Percentiles rank a stretch among this genome's conserved stretches.
Conservation (phyloP, 2,113 vertebrate genomes). For the Bombycilla garrulus region DNA sequence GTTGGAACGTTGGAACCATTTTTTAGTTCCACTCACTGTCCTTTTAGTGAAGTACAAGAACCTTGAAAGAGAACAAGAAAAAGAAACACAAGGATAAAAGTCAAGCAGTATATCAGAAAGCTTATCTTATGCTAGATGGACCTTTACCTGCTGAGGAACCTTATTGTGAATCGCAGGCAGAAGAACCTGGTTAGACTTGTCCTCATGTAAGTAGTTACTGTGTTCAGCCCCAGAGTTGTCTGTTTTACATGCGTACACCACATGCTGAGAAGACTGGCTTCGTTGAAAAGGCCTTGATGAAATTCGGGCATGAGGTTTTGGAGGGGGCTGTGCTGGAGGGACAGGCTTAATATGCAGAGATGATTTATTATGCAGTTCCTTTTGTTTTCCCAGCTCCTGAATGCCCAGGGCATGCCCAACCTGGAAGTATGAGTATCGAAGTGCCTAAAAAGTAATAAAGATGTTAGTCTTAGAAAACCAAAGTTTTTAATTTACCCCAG, state of each 20-base stretch:
- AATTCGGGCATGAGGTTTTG: slow-evolving; percentile 73
- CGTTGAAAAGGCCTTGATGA: slow-evolving; percentile 81
- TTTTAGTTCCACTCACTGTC: not conserved
- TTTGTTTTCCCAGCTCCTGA: slow-evolving; percentile 79
- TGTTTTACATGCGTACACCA: slow-evolving; percentile 71
- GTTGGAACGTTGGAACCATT: not conserved
- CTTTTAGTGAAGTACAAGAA: not conserved
- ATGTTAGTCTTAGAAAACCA: not conserved
- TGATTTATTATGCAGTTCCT: slow-evolving; percentile 68
- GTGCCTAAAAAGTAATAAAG: slow-evolving; percentile 75
- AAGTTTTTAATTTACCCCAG: not conserved
- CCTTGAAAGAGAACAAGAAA: not conserved
- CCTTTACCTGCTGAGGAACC: slow-evolving; percentile 71
- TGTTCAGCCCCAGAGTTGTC: slow-evolving; percentile 69
- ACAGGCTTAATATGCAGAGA: slow-evolving; percentile 77
- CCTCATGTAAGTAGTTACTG: slow-evolving; percentile 64
- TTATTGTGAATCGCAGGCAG: slow-evolving; percentile 83
- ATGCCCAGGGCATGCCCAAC: slow-evolving; percentile 84
- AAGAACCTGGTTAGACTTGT: slow-evolving; percentile 67
- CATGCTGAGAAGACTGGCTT: slow-evolving; percentile 73
- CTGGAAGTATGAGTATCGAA: slow-evolving; percentile 89
- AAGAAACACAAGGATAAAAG: not conserved
- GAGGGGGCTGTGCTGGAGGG: slow-evolving; percentile 82
- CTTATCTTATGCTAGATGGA: not conserved
- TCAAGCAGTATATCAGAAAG: not conserved